phyloP scores from a whole-genome alignment of 1,140 invertebrate genomes.

The Nasonia giraulti region DNA sequence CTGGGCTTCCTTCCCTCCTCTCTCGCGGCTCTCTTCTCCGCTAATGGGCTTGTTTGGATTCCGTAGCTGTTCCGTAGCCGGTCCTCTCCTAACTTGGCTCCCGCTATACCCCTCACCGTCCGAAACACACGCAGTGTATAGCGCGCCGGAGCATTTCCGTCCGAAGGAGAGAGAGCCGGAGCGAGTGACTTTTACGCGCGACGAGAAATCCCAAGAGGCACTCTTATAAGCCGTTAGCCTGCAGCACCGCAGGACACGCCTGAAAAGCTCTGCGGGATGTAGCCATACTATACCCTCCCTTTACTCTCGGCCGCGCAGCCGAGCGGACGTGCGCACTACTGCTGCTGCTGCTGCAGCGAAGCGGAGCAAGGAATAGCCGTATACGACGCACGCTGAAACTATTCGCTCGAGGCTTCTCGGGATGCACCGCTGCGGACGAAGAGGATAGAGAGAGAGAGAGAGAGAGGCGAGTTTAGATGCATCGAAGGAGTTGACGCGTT shows the following conservation, averaged over 20 bases:
- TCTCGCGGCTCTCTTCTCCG: neutral
- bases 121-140: neutral
- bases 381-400: neutral
- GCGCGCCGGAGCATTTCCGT: neutral
- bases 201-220: constrained; percentile 16
- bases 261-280: neutral
- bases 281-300: no score
- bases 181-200: constrained; percentile 5
- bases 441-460: no score
- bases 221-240: constrained; percentile 7
- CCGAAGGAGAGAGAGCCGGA: neutral
- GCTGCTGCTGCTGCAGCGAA: neutral
- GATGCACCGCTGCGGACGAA: neutral
- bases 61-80: neutral
- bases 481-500: neutral
- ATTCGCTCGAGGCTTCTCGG: neutral
- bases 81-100: constrained; percentile 7
- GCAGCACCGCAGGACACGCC: neutral
- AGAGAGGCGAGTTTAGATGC: neutral
- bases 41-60: constrained; percentile 49
- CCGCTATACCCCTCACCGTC: no score
- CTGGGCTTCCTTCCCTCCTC: neutral
- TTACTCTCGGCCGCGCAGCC: no score
- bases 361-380: neutral
- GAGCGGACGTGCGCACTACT: neutral